Conservation (phyloP, 2,888 invertebrate species). For the Teinopalpus imperialis region DNA sequence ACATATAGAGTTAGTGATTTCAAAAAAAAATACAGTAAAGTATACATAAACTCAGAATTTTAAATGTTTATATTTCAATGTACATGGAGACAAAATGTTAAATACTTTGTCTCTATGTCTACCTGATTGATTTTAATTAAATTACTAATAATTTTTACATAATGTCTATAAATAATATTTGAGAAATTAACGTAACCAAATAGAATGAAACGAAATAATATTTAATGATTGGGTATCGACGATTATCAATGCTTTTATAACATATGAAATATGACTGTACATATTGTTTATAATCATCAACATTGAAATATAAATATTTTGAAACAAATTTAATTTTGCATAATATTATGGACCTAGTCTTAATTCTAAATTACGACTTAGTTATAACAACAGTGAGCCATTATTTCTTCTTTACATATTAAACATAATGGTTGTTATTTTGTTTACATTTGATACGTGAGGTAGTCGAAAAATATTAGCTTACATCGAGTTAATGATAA, state of each 20-base stretch:
- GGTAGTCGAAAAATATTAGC: slow-evolving; percentile 56
- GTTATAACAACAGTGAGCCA: slow-evolving; percentile 47
- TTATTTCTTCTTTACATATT: slow-evolving; percentile 35
- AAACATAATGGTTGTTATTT: slow-evolving; percentile 42
- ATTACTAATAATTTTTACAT: background rate
- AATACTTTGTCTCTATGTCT: background rate
- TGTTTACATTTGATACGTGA: slow-evolving; percentile 69
- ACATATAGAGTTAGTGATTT: slow-evolving; percentile 27
- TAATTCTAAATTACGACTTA: slow-evolving; percentile 43
- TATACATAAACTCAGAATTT: slow-evolving; percentile 3
- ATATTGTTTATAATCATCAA: slow-evolving; percentile 2
- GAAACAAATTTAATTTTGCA: slow-evolving; percentile 15
- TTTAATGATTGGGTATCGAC: too few species aligned
- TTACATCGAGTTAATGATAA: slow-evolving; percentile 76
- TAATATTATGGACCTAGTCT: slow-evolving; percentile 24
- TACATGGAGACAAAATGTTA: background rate
- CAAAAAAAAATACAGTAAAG: slow-evolving; percentile 20
- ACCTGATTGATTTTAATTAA: background rate
- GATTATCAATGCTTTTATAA: background rate
- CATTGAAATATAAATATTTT: slow-evolving; percentile 22
- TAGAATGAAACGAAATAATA: too few species aligned
- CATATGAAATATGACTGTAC: background rate
- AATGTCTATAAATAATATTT: background rate
- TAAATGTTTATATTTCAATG: slow-evolving; percentile 21
- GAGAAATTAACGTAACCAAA: background rate